Evolutionary conservation across 1,140 invertebrate species (phyloP), one percentile per base, ranked within the genome.

Genomic region (Triops cancriformis): DNA sequence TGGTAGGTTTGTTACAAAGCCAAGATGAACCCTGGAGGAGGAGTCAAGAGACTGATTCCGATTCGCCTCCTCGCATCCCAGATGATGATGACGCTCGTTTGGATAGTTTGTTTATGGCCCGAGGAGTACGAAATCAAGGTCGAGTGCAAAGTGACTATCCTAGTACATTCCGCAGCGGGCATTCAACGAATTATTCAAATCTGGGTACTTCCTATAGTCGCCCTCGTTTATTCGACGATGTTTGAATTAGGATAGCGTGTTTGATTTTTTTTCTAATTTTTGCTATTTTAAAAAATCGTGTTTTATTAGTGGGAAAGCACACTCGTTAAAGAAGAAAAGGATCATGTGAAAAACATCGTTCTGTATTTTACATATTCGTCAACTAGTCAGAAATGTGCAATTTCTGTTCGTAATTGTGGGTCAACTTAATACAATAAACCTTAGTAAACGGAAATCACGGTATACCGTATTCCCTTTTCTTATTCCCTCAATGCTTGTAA

Each of bases 1-100:
- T 18, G 18, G 9, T 18, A 77, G 76, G 76, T 23, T 77, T 77
- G 26, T 31, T 77, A 23, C 37, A 42, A 27, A 77, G 64, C 23
- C 45, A 51, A 26, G 75, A 76, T 51, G 28, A 37, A 37, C 31
- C 31, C 31, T 37, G 31, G 31, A 37, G 31, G 31, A 37, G 31
- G 31, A 37, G 31, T 37, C 31, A 37, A 7, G 51, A 64, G 18
- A 64, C 51, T 64, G 51, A 64, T 64, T 64, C 51, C 41, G 23
- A 76, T 31, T 23, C 27, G 28, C 74, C 41, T 26, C 37, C 26
- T 74, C 28, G 26, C 18, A 74, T 31, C 74, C 27, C 14, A 26
- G 74, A 43, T 7, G 45, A 45, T 76, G 73, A 74, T 18, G 37
- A 74, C 26, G 27, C 14, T n/a, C 27, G 73, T 41, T 31, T 74